Evolutionary conservation across 2,113 vertebrate species (phyloP), one percentile per base, ranked within the genome.

Genomic region (Tragelaphus imberbis): DNA sequence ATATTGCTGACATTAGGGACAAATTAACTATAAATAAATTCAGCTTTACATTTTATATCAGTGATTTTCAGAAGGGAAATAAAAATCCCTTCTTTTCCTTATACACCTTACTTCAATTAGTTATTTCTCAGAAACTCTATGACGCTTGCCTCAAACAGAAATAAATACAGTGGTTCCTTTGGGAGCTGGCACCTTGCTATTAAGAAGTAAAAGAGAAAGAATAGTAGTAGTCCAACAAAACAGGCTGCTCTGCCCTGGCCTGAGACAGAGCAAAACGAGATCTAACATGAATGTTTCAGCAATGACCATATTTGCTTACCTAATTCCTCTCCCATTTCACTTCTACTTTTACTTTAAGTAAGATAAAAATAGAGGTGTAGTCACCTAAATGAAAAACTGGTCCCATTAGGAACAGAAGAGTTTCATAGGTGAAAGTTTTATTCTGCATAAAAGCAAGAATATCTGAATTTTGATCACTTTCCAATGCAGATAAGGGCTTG

Each of bases 81-180:
- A 90, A 90, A 92, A 97, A 94, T 58, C 55, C 23, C 33, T 94
- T 79, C 27, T 93, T 95, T 94, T 71, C 49, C 7, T 92, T 92
- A 40, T n/a, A 25, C 2, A 36, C 21, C 28, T 92, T 49, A 68
- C 27, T 97, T 84, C 36, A 49, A 13, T 82, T 17, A 79, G 49
- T 49, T 93, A 13, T 53, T 86, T 92, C 33, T 36, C 65, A 47
- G 14, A 71, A 53, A 55, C 23, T 91, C 86, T 75, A 23, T 65
- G 79, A 87, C 17, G 71, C n/a, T 86, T 49, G 84, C 30, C 36
- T 71, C 71, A 30, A 75, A 80, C n/a, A 56, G 33, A 61, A 56
- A 33, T 49, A 44, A 6, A 53, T n/a, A 10, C n/a, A 44, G 30
- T 16, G 65, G 8, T 36, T 97, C 63, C 33, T 5, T 30, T n/a